These are phyloP conservation scores for Xestoiulus laeticollis DNA, from an alignment of 2,888 invertebrate species.

Conservation along the genomic window DNA sequence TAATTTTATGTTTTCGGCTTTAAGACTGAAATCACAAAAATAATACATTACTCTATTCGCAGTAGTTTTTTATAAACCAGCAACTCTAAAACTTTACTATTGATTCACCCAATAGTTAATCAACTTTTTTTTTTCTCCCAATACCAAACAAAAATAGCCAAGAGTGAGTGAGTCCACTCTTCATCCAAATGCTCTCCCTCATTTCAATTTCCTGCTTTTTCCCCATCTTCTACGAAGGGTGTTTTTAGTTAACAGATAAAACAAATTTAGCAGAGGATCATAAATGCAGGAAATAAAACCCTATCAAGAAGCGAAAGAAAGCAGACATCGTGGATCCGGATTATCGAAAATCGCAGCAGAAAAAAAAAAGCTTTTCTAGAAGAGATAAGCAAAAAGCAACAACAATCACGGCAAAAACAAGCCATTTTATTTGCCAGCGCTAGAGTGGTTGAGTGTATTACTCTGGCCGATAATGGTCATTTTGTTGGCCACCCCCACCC, in stretches of 20 bases:
- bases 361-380: neutral
- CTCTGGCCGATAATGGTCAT: conserved; percentile 11
- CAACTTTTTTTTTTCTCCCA: neutral
- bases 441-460: conserved; percentile 20
- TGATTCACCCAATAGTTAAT: neutral
- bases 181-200: neutral
- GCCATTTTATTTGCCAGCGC: conserved; percentile 3
- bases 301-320: neutral
- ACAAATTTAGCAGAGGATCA: conserved; percentile 7
- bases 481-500: no score
- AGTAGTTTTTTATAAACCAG: neutral
- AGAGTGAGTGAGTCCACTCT: no score
- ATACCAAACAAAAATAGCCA: neutral
- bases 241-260: conserved; percentile 20
- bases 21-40: no score
- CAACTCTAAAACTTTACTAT: neutral
- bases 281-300: conserved; percentile 20
- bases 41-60: no score
- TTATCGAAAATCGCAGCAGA: neutral
- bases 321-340: conserved; percentile 4
- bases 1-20: no score
- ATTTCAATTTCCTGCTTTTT: conserved; percentile 15
- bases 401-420: neutral
- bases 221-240: neutral
- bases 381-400: conserved; percentile 26